A percentile compares a stretch with the other conserved stretches of the same genome.
Evolutionary conservation across 2,113 vertebrate genomes (phyloP).

Genomic region (Leuciscus idus): DNA sequence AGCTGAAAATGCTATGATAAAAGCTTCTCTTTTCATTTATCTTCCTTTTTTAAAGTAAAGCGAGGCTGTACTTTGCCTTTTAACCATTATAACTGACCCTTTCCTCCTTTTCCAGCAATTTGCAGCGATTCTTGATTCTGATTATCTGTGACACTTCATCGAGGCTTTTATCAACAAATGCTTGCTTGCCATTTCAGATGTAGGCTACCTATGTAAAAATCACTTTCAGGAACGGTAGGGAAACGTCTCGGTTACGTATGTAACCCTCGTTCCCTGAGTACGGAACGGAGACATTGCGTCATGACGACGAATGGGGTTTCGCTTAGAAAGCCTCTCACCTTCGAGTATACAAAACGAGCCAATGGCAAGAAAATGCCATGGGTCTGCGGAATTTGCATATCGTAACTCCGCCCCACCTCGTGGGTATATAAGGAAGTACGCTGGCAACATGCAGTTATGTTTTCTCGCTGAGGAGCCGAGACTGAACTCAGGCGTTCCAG

Average conservation of each 20-base stretch:
- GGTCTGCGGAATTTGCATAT: no score
- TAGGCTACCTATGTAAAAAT: background rate
- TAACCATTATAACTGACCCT: slow-evolving; percentile 18
- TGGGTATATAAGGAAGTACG: no score
- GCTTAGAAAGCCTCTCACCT: no score
- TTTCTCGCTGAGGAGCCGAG: no score
- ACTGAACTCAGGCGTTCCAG: no score
- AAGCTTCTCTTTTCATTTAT: slow-evolving; percentile 19
- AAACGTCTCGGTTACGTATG: background rate
- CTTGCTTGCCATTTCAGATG: background rate
- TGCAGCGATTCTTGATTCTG: slow-evolving; percentile 50
- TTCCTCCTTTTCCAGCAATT: slow-evolving; percentile 37
- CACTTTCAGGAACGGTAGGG: background rate
- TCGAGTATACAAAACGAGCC: no score
- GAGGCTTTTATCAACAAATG: background rate
- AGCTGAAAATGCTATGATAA: slow-evolving; percentile 53
- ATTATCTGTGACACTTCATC: slow-evolving; percentile 54
- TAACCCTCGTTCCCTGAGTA: no score
- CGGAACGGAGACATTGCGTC: no score
- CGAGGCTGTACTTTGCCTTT: slow-evolving; percentile 24
- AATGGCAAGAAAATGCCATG: no score
- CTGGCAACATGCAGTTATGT: no score
- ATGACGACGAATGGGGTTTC: no score
- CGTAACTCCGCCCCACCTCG: no score
- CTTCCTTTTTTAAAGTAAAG: background rate